Evolutionary conservation across 1,140 invertebrate species (phyloP).

Genomic region (Anastrepha obliqua): DNA sequence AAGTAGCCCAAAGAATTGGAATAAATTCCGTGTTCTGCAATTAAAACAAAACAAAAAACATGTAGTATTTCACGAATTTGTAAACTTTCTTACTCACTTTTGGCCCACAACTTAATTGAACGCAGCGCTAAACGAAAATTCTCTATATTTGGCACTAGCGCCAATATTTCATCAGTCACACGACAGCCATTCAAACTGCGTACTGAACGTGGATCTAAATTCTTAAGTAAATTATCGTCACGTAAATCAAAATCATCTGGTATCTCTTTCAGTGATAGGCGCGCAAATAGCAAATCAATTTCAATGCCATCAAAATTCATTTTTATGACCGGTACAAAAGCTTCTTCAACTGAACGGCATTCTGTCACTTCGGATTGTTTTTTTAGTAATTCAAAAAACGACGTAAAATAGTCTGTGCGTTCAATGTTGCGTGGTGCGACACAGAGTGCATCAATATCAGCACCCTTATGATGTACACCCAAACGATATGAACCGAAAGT

Average conservation of each 20-base stretch:
- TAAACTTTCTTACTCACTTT: slow-evolving; percentile 82
- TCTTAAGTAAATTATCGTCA: slow-evolving; percentile 94
- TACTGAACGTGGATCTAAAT: slow-evolving; percentile 97
- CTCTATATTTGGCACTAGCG: slow-evolving; percentile 95
- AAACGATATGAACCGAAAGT: slow-evolving; percentile 97
- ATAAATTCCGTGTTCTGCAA: slow-evolving; percentile 93
- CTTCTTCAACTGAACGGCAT: slow-evolving; percentile 91
- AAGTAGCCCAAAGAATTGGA: slow-evolving; percentile 98
- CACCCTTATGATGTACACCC: slow-evolving; percentile 96
- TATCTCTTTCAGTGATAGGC: slow-evolving; percentile 94
- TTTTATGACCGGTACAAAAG: slow-evolving; percentile 99
- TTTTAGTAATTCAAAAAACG: slow-evolving; percentile 94
- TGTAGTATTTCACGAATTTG: not conserved
- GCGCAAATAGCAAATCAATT: slow-evolving; percentile 98
- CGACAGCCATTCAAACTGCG: slow-evolving; percentile 97
- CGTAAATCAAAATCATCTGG: slow-evolving; percentile 88
- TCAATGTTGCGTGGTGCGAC: slow-evolving; percentile 97
- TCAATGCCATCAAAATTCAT: slow-evolving; percentile 99
- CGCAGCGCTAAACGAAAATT: slow-evolving; percentile 94
- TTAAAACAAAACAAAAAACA: slow-evolving; percentile 61
- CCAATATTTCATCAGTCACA: slow-evolving; percentile 98
- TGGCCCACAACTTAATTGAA: slow-evolving; percentile 99
- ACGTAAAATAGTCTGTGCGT: slow-evolving; percentile 94
- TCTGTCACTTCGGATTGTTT: slow-evolving; percentile 87
- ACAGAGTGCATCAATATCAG: slow-evolving; percentile 99